Percentiles rank a stretch among this genome's conserved stretches.
These are phyloP conservation scores for Montipora cactus DNA, from an alignment of 64 coral and sea anemone genomes.

Conservation along the genomic window DNA sequence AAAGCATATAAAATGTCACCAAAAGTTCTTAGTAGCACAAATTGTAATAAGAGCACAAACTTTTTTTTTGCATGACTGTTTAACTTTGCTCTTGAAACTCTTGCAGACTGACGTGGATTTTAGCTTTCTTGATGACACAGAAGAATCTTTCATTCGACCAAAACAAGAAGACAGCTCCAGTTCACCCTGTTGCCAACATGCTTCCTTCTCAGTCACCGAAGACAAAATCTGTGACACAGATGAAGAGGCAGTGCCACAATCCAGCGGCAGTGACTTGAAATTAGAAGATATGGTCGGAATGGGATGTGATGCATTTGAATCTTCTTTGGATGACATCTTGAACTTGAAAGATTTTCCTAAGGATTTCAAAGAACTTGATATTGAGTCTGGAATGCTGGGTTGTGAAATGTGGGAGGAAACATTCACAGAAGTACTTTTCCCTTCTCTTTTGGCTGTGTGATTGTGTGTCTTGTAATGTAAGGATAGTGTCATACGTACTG, in stretches of 20 bases:
- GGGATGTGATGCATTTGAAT: constrained; percentile 62
- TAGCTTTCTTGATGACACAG: constrained; percentile 90
- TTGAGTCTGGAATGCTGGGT: constrained; percentile 81
- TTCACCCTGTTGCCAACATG: constrained; percentile 73
- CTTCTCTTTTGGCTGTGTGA: constrained; percentile 90
- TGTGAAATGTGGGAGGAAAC: constrained; percentile 98
- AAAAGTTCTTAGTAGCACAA: too few species aligned
- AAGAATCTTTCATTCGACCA: constrained; percentile 72
- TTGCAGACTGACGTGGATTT: constrained; percentile 94
- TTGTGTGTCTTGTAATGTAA: neutral
- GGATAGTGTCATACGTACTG: neutral
- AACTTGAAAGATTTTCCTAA: constrained; percentile 74
- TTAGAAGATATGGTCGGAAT: constrained; percentile 84
- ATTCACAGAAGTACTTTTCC: constrained; percentile 95
- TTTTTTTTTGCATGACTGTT: neutral
- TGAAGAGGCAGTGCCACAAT: constrained; percentile 58
- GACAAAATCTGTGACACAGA: constrained; percentile 43
- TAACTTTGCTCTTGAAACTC: neutral
- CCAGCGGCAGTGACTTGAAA: constrained; percentile 38
- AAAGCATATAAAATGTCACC: too few species aligned
- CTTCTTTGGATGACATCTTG: constrained; percentile 85
- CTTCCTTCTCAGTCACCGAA: constrained; percentile 33
- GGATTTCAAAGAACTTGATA: constrained; percentile 83
- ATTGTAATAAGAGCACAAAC: too few species aligned
- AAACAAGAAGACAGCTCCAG: constrained; percentile 80